These are phyloP conservation scores for Agrotis ipsilon DNA, from an alignment of 2,888 invertebrate species.

Conservation along the genomic window DNA sequence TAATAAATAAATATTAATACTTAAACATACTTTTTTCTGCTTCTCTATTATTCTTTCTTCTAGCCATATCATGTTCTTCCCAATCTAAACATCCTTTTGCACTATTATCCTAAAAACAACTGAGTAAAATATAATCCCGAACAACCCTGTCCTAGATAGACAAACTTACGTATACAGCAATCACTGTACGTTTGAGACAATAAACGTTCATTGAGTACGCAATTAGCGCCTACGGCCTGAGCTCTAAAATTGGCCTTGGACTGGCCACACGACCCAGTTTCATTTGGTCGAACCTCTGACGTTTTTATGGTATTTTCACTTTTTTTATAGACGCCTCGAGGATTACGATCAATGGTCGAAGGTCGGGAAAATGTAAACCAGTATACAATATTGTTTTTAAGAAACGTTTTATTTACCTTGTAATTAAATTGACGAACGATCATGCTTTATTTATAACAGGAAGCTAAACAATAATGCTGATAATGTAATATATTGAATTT, in stretches of 20 bases:
- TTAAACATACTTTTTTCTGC: too few relatives aligned
- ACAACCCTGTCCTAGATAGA: constrained; percentile 55
- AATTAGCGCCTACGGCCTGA: constrained; percentile 76
- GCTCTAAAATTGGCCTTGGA: constrained; percentile 67
- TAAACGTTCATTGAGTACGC: constrained; percentile 77
- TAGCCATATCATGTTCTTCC: background rate
- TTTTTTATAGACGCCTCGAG: constrained; percentile 33
- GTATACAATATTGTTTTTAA: too few relatives aligned
- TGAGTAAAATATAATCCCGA: background rate
- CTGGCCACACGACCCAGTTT: constrained; percentile 65
- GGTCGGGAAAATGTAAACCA: constrained; percentile 27
- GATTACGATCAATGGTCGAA: constrained; percentile 43
- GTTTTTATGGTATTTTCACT: constrained; percentile 50
- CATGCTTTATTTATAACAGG: background rate
- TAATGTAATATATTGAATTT: constrained; percentile 18
- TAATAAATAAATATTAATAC: too few relatives aligned
- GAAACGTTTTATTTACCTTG: background rate
- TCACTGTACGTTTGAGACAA: constrained; percentile 74
- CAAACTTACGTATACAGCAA: constrained; percentile 55
- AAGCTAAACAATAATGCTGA: background rate
- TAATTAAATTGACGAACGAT: background rate
- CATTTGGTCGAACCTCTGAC: constrained; percentile 47
- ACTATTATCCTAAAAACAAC: background rate
- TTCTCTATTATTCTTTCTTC: background rate
- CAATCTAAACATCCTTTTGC: background rate